These are phyloP conservation scores for Indicator maculatus DNA, from an alignment of 2,113 vertebrate genomes.

Conservation along the genomic window DNA sequence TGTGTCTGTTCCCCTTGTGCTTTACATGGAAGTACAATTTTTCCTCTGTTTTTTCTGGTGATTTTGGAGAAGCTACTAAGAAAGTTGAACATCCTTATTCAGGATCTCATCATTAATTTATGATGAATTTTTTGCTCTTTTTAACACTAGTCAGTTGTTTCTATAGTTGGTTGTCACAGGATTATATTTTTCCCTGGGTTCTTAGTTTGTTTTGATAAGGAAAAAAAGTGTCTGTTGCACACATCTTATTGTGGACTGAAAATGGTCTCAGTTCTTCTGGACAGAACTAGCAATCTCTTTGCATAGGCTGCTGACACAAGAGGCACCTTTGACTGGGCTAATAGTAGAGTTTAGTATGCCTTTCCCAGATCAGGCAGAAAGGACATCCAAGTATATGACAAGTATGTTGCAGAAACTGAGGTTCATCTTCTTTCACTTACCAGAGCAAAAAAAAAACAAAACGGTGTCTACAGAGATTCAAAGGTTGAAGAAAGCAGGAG, in stretches of 20 bases:
- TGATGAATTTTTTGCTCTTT: neutral
- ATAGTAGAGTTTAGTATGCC: neutral
- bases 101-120: neutral
- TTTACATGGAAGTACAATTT: neutral
- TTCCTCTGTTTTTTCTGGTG: neutral
- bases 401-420: neutral
- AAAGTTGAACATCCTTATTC: neutral
- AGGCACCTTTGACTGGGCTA: neutral
- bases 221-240: neutral
- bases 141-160: neutral
- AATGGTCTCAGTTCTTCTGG: neutral
- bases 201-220: neutral
- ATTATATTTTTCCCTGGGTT: neutral
- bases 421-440: neutral
- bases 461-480: neutral
- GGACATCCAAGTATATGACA: rapidly evolving
- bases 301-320: neutral
- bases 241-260: neutral
- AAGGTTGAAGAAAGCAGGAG: neutral
- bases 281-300: neutral
- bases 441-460: neutral
- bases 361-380: neutral
- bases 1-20: neutral
- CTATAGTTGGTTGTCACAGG: neutral
- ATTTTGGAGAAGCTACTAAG: neutral